phyloP scores from a whole-genome alignment of 2,113 vertebrate genomes.

The Potamarius usumacintae region DNA sequence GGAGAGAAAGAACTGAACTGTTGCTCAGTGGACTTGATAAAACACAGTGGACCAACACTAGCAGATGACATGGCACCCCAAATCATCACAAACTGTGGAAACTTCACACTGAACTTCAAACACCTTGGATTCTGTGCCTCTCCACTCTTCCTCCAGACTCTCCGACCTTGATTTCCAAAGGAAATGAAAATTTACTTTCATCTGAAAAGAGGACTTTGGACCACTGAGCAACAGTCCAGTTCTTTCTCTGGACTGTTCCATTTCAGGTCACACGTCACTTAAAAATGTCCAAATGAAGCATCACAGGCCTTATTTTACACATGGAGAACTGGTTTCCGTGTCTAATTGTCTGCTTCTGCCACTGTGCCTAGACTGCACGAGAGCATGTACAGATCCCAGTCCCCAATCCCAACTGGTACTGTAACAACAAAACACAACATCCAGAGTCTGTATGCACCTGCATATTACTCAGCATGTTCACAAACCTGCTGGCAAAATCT shows the following conservation, averaged over 20 bases:
- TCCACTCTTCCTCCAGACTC: no score
- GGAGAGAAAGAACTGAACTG: no score
- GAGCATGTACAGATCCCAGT: neutral
- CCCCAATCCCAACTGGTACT: conserved; percentile 22
- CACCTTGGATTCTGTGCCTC: no score
- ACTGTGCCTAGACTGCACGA: conserved; percentile 31
- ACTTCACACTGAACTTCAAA: no score
- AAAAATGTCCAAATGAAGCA: neutral
- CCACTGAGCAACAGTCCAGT: no score
- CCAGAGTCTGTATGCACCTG: conserved; percentile 1
- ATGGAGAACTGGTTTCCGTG: neutral
- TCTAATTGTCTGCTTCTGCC: neutral
- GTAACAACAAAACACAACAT: conserved; percentile 31
- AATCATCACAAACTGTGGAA: no score
- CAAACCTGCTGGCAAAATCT: conserved; percentile 45
- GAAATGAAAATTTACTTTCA: no score
- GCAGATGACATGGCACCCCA: no score
- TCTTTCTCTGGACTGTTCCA: neutral
- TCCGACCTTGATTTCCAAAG: no score
- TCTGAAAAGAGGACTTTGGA: no score
- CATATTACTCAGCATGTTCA: conserved; percentile 15
- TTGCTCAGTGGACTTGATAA: no score
- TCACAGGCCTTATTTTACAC: neutral
- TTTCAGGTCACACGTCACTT: neutral
- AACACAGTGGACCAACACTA: no score